Percentiles rank a stretch among this genome's conserved stretches.
Conservation (phyloP, 2,888 invertebrate genomes). For the Xylophagus ater region DNA sequence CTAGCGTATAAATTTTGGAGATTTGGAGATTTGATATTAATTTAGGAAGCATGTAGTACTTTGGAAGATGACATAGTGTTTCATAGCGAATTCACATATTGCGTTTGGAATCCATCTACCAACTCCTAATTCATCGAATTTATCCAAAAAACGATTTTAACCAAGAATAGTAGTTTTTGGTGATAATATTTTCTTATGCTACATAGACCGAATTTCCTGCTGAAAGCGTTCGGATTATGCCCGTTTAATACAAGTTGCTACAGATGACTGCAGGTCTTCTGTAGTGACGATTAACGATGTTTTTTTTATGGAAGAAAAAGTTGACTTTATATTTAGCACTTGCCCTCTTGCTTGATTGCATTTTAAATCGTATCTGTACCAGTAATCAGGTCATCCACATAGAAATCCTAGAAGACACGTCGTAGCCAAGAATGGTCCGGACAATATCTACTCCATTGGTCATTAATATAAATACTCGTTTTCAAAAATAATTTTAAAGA, state of each 20-base stretch:
- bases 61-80: slow-evolving; percentile 2
- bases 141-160: background rate
- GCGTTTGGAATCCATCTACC: slow-evolving; percentile 1
- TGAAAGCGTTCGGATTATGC: background rate
- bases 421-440: slow-evolving; percentile 21
- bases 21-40: background rate
- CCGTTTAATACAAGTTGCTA: background rate
- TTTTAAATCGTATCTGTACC: slow-evolving; percentile 14
- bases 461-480: too few species aligned
- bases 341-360: slow-evolving; percentile 10
- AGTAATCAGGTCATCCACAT: slow-evolving; percentile 19
- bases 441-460: too few species aligned
- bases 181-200: background rate
- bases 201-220: background rate
- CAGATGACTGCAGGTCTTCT: background rate
- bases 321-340: background rate
- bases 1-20: background rate
- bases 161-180: background rate
- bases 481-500: too few species aligned
- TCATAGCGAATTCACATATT: background rate
- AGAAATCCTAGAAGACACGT: slow-evolving; percentile 16
- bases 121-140: background rate
- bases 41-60: background rate
- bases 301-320: background rate
- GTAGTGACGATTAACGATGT: background rate